Evolutionary conservation across 2,888 invertebrate genomes (phyloP), one percentile per base, ranked within the genome.

Genomic region (Kuschelorhynchus macadamiae): DNA sequence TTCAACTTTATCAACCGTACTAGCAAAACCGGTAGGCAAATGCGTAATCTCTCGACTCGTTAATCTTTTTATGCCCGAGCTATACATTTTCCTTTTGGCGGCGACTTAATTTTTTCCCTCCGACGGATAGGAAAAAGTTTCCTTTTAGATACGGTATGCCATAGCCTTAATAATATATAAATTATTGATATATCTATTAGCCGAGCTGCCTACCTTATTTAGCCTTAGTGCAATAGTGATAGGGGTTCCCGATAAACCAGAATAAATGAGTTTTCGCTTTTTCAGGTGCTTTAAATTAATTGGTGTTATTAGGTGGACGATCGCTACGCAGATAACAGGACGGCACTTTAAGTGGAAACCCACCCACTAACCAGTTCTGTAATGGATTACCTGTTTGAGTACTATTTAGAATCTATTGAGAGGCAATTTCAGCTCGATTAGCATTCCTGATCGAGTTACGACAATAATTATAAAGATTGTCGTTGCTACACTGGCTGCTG

Each of bases 241-340:
- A 55, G 63, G 46, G 47, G 17, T 47, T 41, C 21, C 20, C 49
- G 57, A 49, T 64, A 64, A 64, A 57, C 32, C 12, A n/a, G 49
- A 63, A 55, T 63, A 63, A 63, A 63, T 63, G 63, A 56, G 39
- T 64, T 62, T 64, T 57, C 41, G 57, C 56, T 66, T 60, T 66
- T 46, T 60, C 36, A 66, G 59, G 59, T 52, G 66, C 56, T 59
- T 60, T 56, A 59, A 66, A 66, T 66, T 66, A 66, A 66, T 66
- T 60, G 66, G 59, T 59, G 46, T 66, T 59, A 60, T 66, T 66
- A 66, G 66, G 59, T 53, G 59, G 59, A 66, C 66, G 66, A 66
- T 66, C 59, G 44, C 46, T 46, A 21, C 36, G 16, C 66, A 30
- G 66, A 66, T 66, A 66, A 66, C 33, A 39, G 65, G 46, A 52